Percentiles rank a stretch among this genome's conserved stretches.
phyloP scores from a whole-genome alignment of 2,888 invertebrate species.

The Taphrorychus bicolor region DNA sequence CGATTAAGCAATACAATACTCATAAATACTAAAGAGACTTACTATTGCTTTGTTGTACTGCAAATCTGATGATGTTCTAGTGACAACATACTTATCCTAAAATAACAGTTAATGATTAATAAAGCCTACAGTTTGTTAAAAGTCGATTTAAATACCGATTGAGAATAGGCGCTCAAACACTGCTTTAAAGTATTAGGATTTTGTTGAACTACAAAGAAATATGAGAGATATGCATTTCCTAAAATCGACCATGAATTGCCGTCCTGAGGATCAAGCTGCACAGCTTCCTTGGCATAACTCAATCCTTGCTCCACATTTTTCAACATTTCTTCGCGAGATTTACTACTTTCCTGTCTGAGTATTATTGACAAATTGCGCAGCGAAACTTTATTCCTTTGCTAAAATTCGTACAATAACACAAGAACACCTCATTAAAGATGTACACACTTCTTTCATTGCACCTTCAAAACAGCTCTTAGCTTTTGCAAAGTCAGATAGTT shows the following conservation, averaged over 20 bases:
- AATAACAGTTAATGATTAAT: background rate
- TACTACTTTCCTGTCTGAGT: constrained; percentile 69
- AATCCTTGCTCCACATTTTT: constrained; percentile 75
- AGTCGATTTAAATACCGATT: constrained; percentile 66
- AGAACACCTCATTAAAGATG: background rate
- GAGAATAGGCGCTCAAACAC: constrained; percentile 80
- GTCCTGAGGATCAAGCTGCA: constrained; percentile 77
- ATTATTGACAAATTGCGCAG: constrained; percentile 84
- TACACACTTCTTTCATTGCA: constrained; percentile 72
- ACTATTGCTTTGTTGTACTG: constrained; percentile 87
- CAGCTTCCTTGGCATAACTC: constrained; percentile 81
- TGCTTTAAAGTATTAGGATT: constrained; percentile 74
- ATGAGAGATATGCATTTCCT: constrained; percentile 84
- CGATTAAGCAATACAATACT: background rate
- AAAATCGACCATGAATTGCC: constrained; percentile 85
- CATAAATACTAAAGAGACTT: constrained; percentile 55
- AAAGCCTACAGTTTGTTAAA: background rate
- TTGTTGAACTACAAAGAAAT: constrained; percentile 78
- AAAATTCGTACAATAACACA: constrained; percentile 35
- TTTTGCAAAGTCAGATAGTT: constrained; percentile 79
- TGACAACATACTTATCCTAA: constrained; percentile 73
- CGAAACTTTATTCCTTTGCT: constrained; percentile 78
- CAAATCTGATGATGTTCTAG: constrained; percentile 78
- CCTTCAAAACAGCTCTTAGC: constrained; percentile 85
- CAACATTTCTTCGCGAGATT: constrained; percentile 63